Percentiles rank a stretch among this genome's conserved stretches.
Conservation (phyloP, 2,113 vertebrate genomes). For the Lethenteron camtschaticum region DNA sequence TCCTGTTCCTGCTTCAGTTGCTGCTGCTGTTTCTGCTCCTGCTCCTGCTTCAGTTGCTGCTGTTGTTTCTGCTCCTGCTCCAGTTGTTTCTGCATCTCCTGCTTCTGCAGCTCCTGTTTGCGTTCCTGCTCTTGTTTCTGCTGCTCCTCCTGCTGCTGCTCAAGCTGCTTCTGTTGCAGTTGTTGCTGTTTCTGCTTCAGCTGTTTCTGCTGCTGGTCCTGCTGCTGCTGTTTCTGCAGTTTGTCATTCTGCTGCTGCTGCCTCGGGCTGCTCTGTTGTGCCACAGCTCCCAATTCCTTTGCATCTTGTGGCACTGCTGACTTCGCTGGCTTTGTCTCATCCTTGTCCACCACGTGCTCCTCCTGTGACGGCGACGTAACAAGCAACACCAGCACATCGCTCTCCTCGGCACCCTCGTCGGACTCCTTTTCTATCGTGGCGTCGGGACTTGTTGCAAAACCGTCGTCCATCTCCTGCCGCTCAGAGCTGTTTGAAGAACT, state of each 20-base stretch:
- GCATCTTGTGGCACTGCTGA: constrained; percentile 19
- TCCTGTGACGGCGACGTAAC: no score
- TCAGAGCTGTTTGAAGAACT: constrained; percentile 1
- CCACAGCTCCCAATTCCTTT: constrained; percentile 22
- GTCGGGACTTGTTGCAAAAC: not conserved
- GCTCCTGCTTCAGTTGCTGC: not conserved
- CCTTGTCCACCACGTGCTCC: no score
- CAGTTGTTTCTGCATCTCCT: constrained; percentile 19
- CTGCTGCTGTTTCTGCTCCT: constrained; percentile 11
- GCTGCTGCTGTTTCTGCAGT: no score
- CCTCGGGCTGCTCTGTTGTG: constrained; percentile 15
- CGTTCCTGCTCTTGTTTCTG: constrained; percentile 23
- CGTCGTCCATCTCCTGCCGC: not conserved
- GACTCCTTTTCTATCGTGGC: constrained; percentile 10
- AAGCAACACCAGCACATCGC: constrained; percentile 17
- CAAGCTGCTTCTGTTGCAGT: no score
- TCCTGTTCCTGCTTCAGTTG: not conserved
- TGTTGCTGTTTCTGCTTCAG: no score
- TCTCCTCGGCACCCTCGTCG: constrained; percentile 34
- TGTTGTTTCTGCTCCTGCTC: no score
- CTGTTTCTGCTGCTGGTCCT: no score
- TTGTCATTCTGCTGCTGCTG: no score
- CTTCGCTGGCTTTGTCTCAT: no score
- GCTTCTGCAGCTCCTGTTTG: constrained; percentile 25
- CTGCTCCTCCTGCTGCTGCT: constrained; percentile 9